phyloP scores from a whole-genome alignment of 2,113 vertebrate species.

The Festucalex cinctus region DNA sequence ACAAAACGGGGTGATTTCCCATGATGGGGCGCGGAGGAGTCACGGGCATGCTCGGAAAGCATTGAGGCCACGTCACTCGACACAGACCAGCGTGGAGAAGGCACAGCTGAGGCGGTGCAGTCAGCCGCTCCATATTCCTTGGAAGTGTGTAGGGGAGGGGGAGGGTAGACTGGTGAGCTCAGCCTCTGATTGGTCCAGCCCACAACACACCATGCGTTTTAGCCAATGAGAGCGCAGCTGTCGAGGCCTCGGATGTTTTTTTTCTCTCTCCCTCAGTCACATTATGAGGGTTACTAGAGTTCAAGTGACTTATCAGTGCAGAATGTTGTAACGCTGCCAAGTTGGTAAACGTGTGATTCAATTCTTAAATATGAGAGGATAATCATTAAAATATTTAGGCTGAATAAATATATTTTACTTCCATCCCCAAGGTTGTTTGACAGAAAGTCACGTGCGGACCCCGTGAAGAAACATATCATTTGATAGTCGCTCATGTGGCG shows the following conservation, averaged over 20 bases:
- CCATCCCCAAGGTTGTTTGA: neutral
- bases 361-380: too few relatives aligned
- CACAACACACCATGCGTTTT: conserved; percentile 71
- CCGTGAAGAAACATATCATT: neutral
- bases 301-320: conserved; percentile 41
- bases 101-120: neutral
- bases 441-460: neutral
- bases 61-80: neutral
- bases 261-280: neutral
- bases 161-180: conserved; percentile 13
- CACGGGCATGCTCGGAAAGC: conserved; percentile 18
- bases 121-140: neutral
- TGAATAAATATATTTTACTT: neutral
- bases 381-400: neutral
- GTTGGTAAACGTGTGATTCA: neutral
- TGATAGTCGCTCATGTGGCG: neutral
- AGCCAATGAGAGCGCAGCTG: conserved; percentile 57
- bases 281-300: conserved; percentile 64
- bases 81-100: neutral
- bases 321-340: neutral
- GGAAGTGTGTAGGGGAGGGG: conserved; percentile 23
- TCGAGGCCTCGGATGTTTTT: conserved; percentile 5
- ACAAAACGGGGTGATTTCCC: neutral
- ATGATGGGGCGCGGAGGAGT: conserved; percentile 15
- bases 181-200: conserved; percentile 58